Conservation (phyloP, 2,113 vertebrate genomes). For the Lepus americanus region DNA sequence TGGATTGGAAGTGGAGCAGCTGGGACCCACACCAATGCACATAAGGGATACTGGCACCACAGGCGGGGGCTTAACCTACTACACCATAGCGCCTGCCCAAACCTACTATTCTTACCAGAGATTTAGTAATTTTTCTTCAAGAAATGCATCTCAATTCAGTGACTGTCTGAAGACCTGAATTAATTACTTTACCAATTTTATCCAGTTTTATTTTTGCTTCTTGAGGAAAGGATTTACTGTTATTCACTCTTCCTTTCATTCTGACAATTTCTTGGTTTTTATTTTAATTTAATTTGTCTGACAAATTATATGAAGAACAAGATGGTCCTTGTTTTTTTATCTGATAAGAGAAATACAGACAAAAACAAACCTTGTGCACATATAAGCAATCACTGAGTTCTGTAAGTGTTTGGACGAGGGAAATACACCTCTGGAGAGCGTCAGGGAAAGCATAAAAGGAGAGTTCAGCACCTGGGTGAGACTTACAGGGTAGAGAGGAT, state of each 20-base stretch:
- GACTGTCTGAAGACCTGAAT: neutral
- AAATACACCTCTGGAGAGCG: neutral
- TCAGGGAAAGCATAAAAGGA: neutral
- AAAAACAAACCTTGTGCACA: neutral
- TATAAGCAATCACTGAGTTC: neutral
- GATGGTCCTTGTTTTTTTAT: constrained; percentile 17
- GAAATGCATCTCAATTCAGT: neutral
- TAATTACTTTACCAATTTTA: neutral
- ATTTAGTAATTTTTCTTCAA: neutral
- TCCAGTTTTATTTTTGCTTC: neutral
- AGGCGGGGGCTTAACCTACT: too few relatives aligned
- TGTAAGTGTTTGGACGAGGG: neutral
- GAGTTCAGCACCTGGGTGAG: neutral
- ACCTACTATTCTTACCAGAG: neutral
- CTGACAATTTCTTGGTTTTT: neutral
- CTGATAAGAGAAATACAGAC: neutral
- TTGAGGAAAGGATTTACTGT: neutral
- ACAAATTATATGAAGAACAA: neutral
- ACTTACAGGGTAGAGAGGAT: neutral
- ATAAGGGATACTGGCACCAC: too few relatives aligned
- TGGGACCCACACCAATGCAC: too few relatives aligned
- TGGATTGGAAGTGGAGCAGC: too few relatives aligned
- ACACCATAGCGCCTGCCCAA: too few relatives aligned
- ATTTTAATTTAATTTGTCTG: constrained; percentile 16
- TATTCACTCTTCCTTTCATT: constrained; percentile 8